Evolutionary conservation across 2,888 invertebrate genomes (phyloP), one percentile per base, ranked within the genome.

Genomic region (Parascotia fuliginaria): DNA sequence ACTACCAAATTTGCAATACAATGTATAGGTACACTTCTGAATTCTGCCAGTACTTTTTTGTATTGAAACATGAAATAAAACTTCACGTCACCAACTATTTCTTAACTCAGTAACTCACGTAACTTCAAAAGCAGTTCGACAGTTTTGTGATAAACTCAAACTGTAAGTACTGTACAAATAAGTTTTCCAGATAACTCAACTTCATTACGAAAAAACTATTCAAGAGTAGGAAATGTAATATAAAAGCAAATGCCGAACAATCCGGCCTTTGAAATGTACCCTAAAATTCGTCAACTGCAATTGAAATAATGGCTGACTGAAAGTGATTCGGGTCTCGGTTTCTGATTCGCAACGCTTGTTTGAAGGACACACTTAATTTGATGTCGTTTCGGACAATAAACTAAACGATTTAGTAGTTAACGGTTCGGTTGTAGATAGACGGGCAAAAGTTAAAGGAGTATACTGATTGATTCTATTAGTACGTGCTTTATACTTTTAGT

Each of bases 311-410:
- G 31, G 31, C 27, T 43, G 14, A 46, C 11, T 16, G 39, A 56
- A 45, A 55, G 50, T 53, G 42, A 65, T 64, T 48, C 15, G 43
- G 41, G 56, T 49, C 42, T 38, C 15, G 33, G 42, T 40, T 33
- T 36, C 24, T 14, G 38, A 47, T 46, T 48, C 24, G 33, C 11
- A 42, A 41, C 33, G 34, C 29, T 31, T 37, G 14, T 33, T 32
- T 46, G 34, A 53, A 48, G 36, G 52, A 40, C 46, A 45, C 22
- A 42, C 33, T 24, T 53, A 43, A 62, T 53, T 53, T 39, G 36
- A 29, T 43, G 40, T 61, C 39, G 39, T 34, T 61, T 34, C 31
- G 27, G 22, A 53, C 37, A 54, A 46, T 32, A 12, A 24, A 43
- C 32, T 32, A 33, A 43, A 29, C 37, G 39, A 47, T 63, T 52